These are phyloP conservation scores for Sorex maritimensis DNA, from an alignment of 2,797 vertebrate genomes.

Conservation along the genomic window DNA sequence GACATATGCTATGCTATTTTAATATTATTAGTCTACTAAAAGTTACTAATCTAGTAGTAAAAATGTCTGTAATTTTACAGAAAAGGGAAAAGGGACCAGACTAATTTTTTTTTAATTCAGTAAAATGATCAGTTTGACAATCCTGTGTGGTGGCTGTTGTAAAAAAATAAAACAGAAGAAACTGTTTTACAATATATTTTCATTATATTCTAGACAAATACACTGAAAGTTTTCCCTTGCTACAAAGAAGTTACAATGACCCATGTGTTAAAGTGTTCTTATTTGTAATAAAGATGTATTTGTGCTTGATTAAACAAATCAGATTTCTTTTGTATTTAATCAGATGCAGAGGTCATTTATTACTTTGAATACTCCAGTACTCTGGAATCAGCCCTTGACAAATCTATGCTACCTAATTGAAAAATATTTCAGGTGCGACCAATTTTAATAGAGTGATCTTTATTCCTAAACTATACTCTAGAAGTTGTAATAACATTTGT, in stretches of 20 bases:
- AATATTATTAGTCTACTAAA: neutral
- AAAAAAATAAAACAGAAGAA: neutral
- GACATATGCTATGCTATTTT: conserved; percentile 12
- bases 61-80: conserved; percentile 36
- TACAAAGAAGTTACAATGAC: conserved; percentile 41
- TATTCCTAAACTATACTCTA: conserved; percentile 48
- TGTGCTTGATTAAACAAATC: conserved; percentile 66
- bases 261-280: conserved; percentile 52
- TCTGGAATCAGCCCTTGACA: conserved; percentile 33
- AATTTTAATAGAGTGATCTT: conserved; percentile 69
- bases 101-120: conserved; percentile 29
- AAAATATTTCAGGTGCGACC: conserved; percentile 72
- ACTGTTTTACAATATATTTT: neutral
- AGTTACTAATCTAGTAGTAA: conserved; percentile 5
- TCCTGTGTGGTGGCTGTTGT: neutral
- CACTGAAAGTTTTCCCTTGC: conserved; percentile 45
- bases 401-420: conserved; percentile 57
- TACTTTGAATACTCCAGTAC: conserved; percentile 22
- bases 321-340: conserved; percentile 59
- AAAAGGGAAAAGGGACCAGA: neutral
- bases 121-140: conserved; percentile 14
- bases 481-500: conserved; percentile 58
- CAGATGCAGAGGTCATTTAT: conserved; percentile 55
- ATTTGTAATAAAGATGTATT: conserved; percentile 63
- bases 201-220: conserved; percentile 7